These are phyloP conservation scores for Rhizomys pruinosus DNA, from an alignment of 2,113 vertebrate species.

Conservation along the genomic window DNA sequence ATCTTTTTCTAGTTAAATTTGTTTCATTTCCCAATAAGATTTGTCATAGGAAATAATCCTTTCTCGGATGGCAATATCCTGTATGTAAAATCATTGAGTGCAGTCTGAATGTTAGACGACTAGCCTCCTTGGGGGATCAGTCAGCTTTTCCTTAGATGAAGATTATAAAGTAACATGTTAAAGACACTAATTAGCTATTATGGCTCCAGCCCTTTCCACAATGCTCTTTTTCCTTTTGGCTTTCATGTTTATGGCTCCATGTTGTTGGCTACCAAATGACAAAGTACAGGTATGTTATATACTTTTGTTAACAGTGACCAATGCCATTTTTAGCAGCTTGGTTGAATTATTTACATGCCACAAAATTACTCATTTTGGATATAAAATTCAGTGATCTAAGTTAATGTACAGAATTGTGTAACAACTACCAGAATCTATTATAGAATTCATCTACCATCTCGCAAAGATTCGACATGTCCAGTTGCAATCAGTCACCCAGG, in stretches of 20 bases:
- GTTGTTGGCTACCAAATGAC: not conserved
- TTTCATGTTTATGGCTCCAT: not conserved
- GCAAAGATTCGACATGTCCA: not conserved
- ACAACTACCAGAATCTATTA: not conserved
- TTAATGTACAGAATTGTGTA: not conserved
- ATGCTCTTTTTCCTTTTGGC: not conserved
- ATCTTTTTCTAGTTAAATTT: constrained; percentile 64
- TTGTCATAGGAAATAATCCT: constrained; percentile 60
- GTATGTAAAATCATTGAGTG: not conserved
- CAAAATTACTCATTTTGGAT: not conserved
- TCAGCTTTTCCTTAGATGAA: constrained; percentile 5
- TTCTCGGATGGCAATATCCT: not conserved
- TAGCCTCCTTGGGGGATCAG: not conserved
- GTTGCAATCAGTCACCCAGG: not conserved
- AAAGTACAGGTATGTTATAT: not conserved
- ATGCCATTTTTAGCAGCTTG: not conserved
- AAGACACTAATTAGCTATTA: not conserved
- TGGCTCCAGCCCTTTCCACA: not conserved
- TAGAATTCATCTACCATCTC: not conserved
- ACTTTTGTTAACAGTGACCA: not conserved
- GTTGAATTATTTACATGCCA: not conserved
- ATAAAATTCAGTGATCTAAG: not conserved
- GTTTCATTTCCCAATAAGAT: constrained; percentile 68
- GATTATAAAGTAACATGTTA: not conserved
- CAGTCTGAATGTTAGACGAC: not conserved